phyloP scores from a whole-genome alignment of 2,797 vertebrate species.

The Mastacembelus armatus region DNA sequence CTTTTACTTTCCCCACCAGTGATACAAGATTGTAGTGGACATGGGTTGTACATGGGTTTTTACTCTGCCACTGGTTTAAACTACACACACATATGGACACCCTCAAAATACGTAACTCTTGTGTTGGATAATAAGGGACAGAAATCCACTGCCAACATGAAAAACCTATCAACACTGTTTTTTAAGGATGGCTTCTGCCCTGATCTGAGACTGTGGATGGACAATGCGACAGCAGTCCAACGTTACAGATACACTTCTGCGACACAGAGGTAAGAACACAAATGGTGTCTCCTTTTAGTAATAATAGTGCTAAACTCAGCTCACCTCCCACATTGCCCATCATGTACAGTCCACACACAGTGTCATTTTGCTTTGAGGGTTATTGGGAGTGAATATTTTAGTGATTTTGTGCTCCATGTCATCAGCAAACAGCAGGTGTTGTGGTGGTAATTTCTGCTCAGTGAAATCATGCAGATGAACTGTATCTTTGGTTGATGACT shows the following conservation, averaged over 20 bases:
- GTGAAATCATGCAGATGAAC: conserved; percentile 48
- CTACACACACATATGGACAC: too few relatives aligned
- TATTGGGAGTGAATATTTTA: conserved; percentile 21
- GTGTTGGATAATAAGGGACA: too few relatives aligned
- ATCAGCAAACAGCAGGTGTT: conserved; percentile 23
- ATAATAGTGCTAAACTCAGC: conserved; percentile 7
- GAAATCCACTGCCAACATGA: neutral
- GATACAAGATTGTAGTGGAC: too few relatives aligned
- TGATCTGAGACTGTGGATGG: conserved; percentile 38
- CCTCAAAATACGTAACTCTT: too few relatives aligned
- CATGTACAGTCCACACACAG: conserved; percentile 4
- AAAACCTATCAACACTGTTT: conserved; percentile 12
- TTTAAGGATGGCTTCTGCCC: conserved; percentile 53
- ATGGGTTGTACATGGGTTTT: too few relatives aligned
- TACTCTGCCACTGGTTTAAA: too few relatives aligned
- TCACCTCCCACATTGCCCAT: conserved; percentile 12
- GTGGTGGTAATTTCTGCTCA: conserved; percentile 55
- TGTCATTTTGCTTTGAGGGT: conserved; percentile 27
- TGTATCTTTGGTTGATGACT: conserved; percentile 32
- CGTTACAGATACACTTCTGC: conserved; percentile 79
- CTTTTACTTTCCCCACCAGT: too few relatives aligned
- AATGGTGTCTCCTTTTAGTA: conserved; percentile 2
- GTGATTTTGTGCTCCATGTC: conserved; percentile 48
- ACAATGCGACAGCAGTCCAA: conserved; percentile 42
- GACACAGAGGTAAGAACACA: conserved; percentile 80